phyloP scores from a whole-genome alignment of 30 jellyfish, hydroid and myxozoan genomes.

The Turritopsis rubra region DNA sequence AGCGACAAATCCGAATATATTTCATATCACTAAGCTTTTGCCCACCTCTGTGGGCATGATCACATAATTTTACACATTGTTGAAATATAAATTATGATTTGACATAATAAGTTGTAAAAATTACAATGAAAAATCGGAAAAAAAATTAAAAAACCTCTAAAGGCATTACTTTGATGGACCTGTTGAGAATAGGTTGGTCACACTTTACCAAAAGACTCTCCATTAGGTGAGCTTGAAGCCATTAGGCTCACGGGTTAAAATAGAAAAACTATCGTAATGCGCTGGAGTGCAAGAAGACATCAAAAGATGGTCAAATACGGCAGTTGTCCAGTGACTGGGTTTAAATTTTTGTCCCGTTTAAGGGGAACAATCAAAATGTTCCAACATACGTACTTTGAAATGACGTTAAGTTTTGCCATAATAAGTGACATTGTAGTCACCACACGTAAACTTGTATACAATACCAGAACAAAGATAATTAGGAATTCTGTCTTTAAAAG shows the following conservation, averaged over 20 bases:
- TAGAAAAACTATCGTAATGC: neutral
- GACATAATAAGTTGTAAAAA: neutral
- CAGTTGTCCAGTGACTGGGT: constrained; percentile 2
- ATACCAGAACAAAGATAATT: constrained; percentile 15
- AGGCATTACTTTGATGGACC: neutral
- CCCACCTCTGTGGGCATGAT: neutral
- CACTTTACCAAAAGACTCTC: constrained; percentile 8
- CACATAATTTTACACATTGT: neutral
- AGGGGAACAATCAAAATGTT: neutral
- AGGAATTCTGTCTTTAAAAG: constrained; percentile 26
- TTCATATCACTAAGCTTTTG: neutral
- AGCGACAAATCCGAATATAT: neutral
- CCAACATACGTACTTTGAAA: constrained; percentile 10
- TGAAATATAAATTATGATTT: too few species aligned
- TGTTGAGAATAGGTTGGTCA: constrained; percentile 5
- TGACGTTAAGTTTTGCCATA: constrained; percentile 31
- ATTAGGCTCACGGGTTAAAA: neutral
- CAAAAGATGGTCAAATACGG: neutral
- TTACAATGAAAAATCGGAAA: neutral
- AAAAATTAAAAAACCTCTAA: neutral
- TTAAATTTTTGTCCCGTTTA: neutral
- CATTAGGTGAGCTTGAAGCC: neutral
- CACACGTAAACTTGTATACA: constrained; percentile 21
- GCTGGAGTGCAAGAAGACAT: neutral
- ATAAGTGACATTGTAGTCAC: constrained; percentile 41